Conservation (phyloP, 2,797 vertebrate genomes). For the Poecile montanus region DNA sequence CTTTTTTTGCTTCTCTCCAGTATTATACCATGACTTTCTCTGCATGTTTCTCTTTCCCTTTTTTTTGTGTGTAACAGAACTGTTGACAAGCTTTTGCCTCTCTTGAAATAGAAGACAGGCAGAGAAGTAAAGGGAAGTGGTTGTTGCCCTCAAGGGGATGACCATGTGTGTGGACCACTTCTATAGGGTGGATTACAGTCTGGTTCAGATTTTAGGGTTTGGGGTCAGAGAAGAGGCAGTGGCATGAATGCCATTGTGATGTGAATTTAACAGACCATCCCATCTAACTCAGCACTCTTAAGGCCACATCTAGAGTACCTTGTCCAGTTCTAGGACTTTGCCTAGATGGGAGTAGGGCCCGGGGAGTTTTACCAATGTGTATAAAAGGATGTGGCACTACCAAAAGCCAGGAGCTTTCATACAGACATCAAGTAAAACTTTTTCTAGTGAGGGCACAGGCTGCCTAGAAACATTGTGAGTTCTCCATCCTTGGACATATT, state of each 20-base stretch:
- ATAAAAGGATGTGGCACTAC: neutral
- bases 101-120: neutral
- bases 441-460: neutral
- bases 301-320: neutral
- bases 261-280: neutral
- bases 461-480: neutral
- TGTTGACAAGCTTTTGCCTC: neutral
- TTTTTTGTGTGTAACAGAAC: neutral
- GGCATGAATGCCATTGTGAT: neutral
- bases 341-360: neutral
- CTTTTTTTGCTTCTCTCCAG: neutral
- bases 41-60: neutral
- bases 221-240: neutral
- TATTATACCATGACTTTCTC: neutral
- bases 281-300: neutral
- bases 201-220: neutral
- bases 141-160: neutral
- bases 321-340: neutral
- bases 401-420: neutral
- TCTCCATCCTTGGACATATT: neutral
- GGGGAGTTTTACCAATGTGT: neutral
- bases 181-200: neutral
- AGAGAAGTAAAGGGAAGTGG: neutral
- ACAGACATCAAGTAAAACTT: neutral
- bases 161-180: neutral